Conservation (phyloP, 2,888 invertebrate genomes). For the Ischnura elegans region DNA sequence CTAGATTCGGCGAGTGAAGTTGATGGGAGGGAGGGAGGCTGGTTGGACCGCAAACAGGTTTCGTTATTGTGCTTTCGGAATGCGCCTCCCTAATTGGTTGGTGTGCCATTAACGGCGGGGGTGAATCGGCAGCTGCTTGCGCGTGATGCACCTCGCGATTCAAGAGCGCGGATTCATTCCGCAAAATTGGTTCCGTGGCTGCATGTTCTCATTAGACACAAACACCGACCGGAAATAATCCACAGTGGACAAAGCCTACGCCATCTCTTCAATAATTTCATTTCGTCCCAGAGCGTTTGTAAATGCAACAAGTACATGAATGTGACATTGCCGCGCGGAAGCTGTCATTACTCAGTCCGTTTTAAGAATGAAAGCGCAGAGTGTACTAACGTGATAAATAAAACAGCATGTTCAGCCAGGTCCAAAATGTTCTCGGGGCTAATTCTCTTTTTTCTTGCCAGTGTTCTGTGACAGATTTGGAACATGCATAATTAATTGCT, state of each 20-base stretch:
- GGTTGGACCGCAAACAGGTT: neutral
- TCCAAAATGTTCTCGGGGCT: too few species aligned
- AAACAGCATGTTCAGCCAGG: too few species aligned
- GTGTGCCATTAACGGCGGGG: neutral
- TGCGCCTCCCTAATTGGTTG: neutral
- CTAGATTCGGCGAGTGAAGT: neutral
- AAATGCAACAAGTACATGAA: too few species aligned
- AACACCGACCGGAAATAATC: neutral
- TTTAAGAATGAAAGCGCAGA: too few species aligned
- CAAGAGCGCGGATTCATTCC: neutral
- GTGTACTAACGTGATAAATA: too few species aligned
- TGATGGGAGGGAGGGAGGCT: neutral
- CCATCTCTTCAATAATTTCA: neutral
- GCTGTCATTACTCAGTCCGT: too few species aligned
- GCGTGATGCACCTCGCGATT: neutral
- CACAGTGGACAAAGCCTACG: neutral
- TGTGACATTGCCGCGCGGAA: too few species aligned
- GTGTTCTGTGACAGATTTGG: too few species aligned
- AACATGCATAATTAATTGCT: too few species aligned
- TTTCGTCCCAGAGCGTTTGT: too few species aligned
- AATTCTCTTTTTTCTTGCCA: too few species aligned
- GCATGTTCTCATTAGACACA: neutral
- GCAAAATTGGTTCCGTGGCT: neutral
- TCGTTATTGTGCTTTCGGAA: neutral
- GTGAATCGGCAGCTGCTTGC: constrained; percentile 4